Evolutionary conservation across 2,113 vertebrate species (phyloP).

Genomic region (Ploceus nigricollis): DNA sequence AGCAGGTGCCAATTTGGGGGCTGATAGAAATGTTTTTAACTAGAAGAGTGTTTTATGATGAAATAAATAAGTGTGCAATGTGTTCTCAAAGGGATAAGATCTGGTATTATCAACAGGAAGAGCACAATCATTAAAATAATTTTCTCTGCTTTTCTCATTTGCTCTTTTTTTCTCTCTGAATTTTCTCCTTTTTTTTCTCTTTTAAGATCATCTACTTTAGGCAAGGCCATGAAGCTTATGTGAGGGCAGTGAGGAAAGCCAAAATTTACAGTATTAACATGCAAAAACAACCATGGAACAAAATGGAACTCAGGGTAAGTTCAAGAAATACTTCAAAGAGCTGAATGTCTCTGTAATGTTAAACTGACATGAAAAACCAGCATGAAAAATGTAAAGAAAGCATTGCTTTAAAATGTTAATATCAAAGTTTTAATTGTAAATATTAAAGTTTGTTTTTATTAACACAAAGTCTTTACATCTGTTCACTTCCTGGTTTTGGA

Average conservation of each 20-base stretch:
- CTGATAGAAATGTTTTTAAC: background rate
- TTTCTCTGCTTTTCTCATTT: background rate
- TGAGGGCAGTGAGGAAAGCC: constrained; percentile 91
- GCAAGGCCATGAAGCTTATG: constrained; percentile 97
- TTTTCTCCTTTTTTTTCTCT: background rate
- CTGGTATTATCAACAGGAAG: background rate
- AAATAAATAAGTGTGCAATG: background rate
- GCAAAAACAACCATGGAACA: constrained; percentile 98
- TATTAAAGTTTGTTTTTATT: background rate
- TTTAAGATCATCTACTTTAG: constrained; percentile 93
- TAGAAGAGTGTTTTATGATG: background rate
- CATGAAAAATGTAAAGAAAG: background rate
- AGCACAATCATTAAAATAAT: background rate
- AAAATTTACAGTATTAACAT: constrained; percentile 94
- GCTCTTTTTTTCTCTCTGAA: background rate
- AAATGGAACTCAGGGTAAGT: constrained; percentile 94
- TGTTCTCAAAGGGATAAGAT: background rate
- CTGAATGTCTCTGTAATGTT: background rate
- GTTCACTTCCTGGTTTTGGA: background rate
- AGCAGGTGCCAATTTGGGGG: background rate
- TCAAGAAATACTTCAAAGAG: background rate
- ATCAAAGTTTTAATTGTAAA: background rate
- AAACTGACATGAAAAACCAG: background rate
- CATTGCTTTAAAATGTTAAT: background rate
- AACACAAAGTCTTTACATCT: background rate